A percentile compares a stretch with the other conserved stretches of the same genome.
Evolutionary conservation across 2,113 vertebrate genomes (phyloP).

Genomic region (Climacteris rufus): DNA sequence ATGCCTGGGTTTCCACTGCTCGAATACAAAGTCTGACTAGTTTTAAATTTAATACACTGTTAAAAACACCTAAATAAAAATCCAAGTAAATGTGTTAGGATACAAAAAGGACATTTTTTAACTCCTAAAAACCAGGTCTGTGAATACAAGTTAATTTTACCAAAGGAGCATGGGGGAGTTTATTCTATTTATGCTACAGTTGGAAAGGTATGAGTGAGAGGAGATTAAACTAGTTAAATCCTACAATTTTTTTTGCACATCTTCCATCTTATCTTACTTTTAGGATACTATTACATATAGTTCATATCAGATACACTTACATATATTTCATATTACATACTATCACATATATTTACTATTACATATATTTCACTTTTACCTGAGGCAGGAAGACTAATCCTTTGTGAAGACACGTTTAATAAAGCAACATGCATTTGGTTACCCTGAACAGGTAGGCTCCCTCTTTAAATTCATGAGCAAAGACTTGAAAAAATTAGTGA

Average conservation of each 20-base stretch:
- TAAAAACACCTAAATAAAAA: conserved; percentile 34
- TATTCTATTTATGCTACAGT: neutral
- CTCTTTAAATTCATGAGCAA: neutral
- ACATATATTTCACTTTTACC: neutral
- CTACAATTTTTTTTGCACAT: neutral
- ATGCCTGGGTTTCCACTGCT: conserved; percentile 24
- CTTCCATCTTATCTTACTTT: neutral
- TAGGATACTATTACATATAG: neutral
- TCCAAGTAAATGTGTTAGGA: neutral
- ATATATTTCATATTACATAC: too few species aligned
- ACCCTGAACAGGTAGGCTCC: neutral
- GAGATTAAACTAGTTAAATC: neutral
- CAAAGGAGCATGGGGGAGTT: neutral
- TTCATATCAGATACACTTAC: neutral
- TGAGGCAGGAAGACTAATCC: neutral
- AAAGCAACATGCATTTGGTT: neutral
- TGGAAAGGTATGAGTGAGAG: neutral
- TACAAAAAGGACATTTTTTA: conserved; percentile 18
- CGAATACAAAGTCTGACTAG: neutral
- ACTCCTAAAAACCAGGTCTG: neutral
- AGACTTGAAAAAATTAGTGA: neutral
- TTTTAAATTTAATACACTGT: conserved; percentile 51
- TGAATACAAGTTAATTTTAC: neutral
- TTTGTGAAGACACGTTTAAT: neutral
- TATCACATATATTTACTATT: neutral